These are phyloP conservation scores for Lethenteron reissneri DNA, from an alignment of 2,113 vertebrate genomes.

Conservation along the genomic window DNA sequence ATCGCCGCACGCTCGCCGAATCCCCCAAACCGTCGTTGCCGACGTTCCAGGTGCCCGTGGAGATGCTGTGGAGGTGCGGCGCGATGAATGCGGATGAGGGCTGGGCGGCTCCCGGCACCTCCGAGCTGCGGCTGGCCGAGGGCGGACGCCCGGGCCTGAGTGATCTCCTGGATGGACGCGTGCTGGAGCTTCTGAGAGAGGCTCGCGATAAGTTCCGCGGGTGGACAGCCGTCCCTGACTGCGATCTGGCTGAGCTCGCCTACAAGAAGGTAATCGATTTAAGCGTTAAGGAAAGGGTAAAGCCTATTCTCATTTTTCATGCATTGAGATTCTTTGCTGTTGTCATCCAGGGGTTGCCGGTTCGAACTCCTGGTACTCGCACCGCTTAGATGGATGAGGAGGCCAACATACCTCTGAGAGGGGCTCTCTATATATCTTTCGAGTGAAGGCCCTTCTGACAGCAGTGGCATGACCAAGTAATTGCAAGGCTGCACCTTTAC, in stretches of 20 bases:
- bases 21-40: too few species aligned
- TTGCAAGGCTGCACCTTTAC: too few species aligned
- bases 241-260: conserved; percentile 36
- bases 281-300: background rate
- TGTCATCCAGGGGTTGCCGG: background rate
- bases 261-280: conserved; percentile 35
- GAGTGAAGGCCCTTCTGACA: accelerated
- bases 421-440: accelerated
- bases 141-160: too few species aligned
- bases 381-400: background rate
- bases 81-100: too few species aligned
- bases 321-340: background rate
- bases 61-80: too few species aligned
- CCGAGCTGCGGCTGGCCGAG: too few species aligned
- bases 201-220: conserved; percentile 36
- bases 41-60: too few species aligned
- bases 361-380: background rate
- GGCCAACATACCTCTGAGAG: background rate
- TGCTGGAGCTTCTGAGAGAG: conserved; percentile 34
- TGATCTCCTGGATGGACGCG: conserved; percentile 25
- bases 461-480: background rate
- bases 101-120: too few species aligned
- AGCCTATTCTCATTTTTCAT: background rate
- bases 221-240: conserved; percentile 27
- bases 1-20: too few species aligned